A percentile compares a stretch with the other conserved stretches of the same genome.
These are phyloP conservation scores for Chelonus insularis DNA, from an alignment of 1,140 invertebrate genomes.

Conservation along the genomic window DNA sequence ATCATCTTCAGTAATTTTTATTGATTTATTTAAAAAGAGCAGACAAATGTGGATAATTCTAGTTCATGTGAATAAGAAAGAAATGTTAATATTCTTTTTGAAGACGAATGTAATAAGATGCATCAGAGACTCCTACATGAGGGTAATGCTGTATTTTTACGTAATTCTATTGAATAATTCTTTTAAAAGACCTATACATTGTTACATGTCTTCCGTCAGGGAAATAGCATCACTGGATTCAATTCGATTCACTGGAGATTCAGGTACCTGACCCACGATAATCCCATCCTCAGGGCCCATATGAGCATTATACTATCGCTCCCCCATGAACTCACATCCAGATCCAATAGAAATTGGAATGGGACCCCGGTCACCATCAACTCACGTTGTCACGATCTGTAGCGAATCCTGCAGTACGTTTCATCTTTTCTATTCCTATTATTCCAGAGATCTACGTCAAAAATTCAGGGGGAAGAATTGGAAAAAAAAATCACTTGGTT, in stretches of 20 bases:
- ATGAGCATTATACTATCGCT: conserved; percentile 42
- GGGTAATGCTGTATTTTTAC: conserved; percentile 40
- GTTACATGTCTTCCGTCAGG: conserved; percentile 33
- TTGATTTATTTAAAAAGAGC: no score
- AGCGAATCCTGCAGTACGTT: conserved; percentile 34
- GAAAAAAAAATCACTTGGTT: background rate
- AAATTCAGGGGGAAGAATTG: background rate
- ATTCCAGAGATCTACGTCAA: background rate
- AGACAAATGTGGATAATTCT: no score
- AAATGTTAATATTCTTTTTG: no score
- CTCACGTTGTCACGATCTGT: conserved; percentile 37
- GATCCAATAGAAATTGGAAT: background rate
- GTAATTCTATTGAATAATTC: conserved; percentile 48
- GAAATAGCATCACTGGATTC: background rate
- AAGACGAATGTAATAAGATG: no score
- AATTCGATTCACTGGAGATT: conserved; percentile 30
- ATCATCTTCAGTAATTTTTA: no score
- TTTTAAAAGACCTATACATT: conserved; percentile 35
- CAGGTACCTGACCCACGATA: conserved; percentile 54
- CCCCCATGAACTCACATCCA: conserved; percentile 42
- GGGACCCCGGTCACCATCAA: background rate
- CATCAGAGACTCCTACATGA: conserved; percentile 51
- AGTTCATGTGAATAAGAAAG: no score
- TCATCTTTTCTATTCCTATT: conserved; percentile 14
- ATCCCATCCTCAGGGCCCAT: conserved; percentile 48